Percentiles rank a stretch among this genome's conserved stretches.
Conservation (phyloP, 1,140 invertebrate species). For the Trichonephila clavipes region DNA sequence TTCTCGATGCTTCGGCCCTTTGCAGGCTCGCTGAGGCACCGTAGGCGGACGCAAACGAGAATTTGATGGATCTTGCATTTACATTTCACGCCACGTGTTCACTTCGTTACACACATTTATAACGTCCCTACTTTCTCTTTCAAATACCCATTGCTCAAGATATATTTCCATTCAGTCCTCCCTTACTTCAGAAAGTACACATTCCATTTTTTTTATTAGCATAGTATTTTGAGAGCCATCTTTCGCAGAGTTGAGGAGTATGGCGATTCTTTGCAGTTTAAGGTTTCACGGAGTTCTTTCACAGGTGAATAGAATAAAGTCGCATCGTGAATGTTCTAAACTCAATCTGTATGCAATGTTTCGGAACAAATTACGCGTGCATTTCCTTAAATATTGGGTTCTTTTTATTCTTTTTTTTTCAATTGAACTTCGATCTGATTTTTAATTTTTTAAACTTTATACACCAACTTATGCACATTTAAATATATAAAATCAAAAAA, state of each 20-base stretch:
- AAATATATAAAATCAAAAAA: too few relatives aligned
- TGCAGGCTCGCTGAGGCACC: background rate
- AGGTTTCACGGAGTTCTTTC: background rate
- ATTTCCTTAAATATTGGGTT: too few relatives aligned
- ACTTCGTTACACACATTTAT: constrained; percentile 43
- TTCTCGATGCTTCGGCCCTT: background rate
- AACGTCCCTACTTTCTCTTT: background rate
- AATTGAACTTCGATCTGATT: too few relatives aligned
- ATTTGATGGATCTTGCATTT: constrained; percentile 33
- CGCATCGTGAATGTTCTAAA: too few relatives aligned
- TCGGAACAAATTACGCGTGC: too few relatives aligned
- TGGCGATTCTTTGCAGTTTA: background rate
- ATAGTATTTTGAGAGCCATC: background rate
- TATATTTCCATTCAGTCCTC: background rate
- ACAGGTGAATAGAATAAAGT: too few relatives aligned
- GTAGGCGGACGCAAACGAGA: background rate
- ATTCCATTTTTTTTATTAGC: background rate
- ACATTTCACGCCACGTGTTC: background rate
- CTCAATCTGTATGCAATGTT: too few relatives aligned
- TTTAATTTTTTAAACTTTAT: too few relatives aligned
- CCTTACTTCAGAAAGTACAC: background rate
- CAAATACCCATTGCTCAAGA: background rate
- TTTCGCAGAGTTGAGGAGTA: background rate
- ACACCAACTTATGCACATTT: too few relatives aligned
- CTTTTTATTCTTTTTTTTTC: too few relatives aligned